These are phyloP conservation scores for Drosophila yooni DNA, from an alignment of 2,888 invertebrate species.

Conservation along the genomic window DNA sequence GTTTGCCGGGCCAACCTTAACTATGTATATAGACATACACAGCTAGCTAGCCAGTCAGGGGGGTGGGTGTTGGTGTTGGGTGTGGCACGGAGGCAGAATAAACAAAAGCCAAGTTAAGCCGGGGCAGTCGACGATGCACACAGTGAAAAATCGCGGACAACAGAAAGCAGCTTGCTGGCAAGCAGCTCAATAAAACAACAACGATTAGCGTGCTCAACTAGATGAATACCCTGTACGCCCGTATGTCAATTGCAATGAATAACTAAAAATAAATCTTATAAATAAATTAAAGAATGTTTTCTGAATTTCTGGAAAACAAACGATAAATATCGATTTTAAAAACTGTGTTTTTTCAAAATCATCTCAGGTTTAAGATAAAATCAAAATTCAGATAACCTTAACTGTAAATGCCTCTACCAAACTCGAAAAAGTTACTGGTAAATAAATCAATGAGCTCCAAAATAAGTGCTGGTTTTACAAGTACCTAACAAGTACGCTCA, in stretches of 20 bases:
- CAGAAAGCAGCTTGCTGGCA: conserved; percentile 38
- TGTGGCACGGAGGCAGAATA: neutral
- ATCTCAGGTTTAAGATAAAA: too few species aligned
- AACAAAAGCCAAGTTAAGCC: conserved; percentile 66
- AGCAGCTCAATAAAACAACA: conserved; percentile 50
- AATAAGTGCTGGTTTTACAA: neutral
- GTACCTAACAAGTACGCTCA: neutral
- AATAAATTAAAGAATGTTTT: neutral
- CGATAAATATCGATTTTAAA: neutral
- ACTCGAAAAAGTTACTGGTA: neutral
- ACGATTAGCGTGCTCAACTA: neutral
- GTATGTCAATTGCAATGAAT: neutral
- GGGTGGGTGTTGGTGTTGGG: neutral
- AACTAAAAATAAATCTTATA: neutral
- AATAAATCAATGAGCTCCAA: neutral
- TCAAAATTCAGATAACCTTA: too few species aligned
- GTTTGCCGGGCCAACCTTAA: conserved; percentile 53
- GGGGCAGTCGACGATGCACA: conserved; percentile 58
- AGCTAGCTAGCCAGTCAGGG: neutral
- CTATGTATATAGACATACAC: conserved; percentile 3
- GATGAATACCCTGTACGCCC: conserved; percentile 1
- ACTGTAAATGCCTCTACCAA: neutral
- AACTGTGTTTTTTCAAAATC: too few species aligned
- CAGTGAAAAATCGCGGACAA: conserved; percentile 44
- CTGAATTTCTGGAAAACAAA: neutral